Conservation (phyloP, 2,797 vertebrate species). For the Pyrrhura leucotis region DNA sequence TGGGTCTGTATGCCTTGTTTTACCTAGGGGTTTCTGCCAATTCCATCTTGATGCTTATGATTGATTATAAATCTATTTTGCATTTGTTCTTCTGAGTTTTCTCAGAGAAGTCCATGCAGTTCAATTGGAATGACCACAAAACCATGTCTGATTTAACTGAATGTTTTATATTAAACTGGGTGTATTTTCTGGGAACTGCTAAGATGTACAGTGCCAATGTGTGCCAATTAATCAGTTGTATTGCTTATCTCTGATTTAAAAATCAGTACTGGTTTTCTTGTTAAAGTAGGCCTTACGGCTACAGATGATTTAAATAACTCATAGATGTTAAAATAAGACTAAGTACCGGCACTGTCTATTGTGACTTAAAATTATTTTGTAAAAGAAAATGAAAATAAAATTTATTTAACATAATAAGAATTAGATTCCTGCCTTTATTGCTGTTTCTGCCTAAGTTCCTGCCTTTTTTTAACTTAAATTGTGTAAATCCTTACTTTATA, state of each 20-base stretch:
- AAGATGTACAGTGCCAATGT: accelerated
- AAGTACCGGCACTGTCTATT: neutral
- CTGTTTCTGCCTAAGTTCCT: neutral
- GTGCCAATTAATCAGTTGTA: neutral
- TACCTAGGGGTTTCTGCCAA: neutral
- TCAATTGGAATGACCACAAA: neutral
- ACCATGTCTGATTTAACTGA: neutral
- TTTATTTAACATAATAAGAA: neutral
- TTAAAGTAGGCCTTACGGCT: neutral
- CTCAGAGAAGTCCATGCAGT: neutral
- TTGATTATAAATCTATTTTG: neutral
- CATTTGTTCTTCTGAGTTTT: neutral
- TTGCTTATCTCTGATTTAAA: neutral
- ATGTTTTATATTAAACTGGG: neutral
- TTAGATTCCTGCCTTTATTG: neutral
- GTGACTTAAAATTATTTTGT: neutral
- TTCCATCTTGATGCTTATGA: neutral
- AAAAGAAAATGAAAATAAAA: neutral
- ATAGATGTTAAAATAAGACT: neutral
- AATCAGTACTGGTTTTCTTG: neutral
- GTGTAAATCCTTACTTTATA: neutral
- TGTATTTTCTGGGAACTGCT: neutral
- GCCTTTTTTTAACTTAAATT: neutral
- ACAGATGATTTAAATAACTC: neutral
- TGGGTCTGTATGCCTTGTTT: neutral